A percentile compares a stretch with the other conserved stretches of the same genome.
These are phyloP conservation scores for Psittacula cyanocephala DNA, from an alignment of 2,113 vertebrate genomes.

Conservation along the genomic window DNA sequence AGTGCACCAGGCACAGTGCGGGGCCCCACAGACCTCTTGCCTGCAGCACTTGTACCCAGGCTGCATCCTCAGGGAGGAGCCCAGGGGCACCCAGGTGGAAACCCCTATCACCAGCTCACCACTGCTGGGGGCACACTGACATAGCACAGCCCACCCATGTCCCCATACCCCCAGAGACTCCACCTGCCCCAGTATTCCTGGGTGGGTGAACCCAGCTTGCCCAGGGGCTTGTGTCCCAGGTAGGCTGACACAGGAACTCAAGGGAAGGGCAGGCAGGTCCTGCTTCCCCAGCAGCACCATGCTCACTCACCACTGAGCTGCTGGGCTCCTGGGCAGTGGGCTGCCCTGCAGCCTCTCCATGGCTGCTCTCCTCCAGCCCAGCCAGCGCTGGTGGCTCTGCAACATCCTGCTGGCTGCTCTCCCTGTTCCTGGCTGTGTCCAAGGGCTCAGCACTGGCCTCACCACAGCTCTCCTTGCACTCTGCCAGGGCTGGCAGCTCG, in stretches of 20 bases:
- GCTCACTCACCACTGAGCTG: conserved; percentile 36
- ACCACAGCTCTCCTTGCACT: background rate
- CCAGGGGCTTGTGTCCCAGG: background rate
- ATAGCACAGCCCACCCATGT: background rate
- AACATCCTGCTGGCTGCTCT: background rate
- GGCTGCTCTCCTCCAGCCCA: background rate
- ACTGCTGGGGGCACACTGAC: accelerated
- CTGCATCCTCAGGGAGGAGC: background rate
- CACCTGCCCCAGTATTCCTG: accelerated
- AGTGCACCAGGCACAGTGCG: accelerated
- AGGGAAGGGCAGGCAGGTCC: background rate
- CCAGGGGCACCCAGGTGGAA: background rate
- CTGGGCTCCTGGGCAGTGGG: background rate
- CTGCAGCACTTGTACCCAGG: background rate
- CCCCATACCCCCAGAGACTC: background rate
- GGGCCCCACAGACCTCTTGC: background rate
- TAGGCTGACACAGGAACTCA: background rate
- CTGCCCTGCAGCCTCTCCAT: accelerated
- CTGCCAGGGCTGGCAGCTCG: conserved; percentile 4
- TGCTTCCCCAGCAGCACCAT: background rate
- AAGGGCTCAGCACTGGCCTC: background rate
- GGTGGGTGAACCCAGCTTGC: background rate
- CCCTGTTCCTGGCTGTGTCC: accelerated
- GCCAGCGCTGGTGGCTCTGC: background rate
- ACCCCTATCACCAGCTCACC: background rate